Percentiles rank a stretch among this genome's conserved stretches.
These are phyloP conservation scores for Lagorchestes hirsutus DNA, from an alignment of 2,797 vertebrate genomes.

Conservation along the genomic window DNA sequence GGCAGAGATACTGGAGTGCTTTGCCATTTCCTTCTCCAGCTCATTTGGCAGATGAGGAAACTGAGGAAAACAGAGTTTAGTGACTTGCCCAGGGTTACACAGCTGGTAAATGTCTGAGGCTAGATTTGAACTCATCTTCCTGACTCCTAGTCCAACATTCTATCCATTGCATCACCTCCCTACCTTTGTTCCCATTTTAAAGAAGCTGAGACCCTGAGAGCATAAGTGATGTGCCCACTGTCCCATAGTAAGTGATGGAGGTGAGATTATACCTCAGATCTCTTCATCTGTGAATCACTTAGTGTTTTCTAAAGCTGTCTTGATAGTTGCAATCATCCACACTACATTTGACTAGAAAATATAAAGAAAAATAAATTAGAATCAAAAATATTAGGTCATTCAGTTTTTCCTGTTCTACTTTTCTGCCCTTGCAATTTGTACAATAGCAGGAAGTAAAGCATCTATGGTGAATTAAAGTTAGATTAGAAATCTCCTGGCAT, in stretches of 20 bases:
- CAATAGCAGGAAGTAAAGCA: conserved; percentile 85
- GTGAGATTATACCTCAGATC: not conserved
- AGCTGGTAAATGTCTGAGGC: not conserved
- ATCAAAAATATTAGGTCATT: not conserved
- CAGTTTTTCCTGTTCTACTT: conserved; percentile 25
- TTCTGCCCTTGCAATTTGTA: conserved; percentile 86
- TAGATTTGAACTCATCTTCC: not conserved
- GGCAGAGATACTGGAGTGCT: not conserved
- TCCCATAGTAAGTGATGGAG: no score
- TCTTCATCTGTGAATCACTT: not conserved
- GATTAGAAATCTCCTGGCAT: not conserved
- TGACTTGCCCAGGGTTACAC: not conserved
- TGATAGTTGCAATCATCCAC: not conserved
- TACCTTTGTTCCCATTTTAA: not conserved
- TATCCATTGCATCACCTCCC: not conserved
- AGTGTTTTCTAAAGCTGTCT: not conserved
- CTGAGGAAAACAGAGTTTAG: not conserved
- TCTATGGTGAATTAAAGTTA: conserved; percentile 60
- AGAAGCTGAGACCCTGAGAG: not conserved
- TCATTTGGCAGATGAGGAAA: not conserved
- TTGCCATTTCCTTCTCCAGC: not conserved
- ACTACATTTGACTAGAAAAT: not conserved
- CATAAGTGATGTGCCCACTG: not conserved
- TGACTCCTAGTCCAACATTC: not conserved
- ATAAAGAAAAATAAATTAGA: not conserved